Conservation (phyloP, 2,113 vertebrate species). For the Patagioenas fasciata region DNA sequence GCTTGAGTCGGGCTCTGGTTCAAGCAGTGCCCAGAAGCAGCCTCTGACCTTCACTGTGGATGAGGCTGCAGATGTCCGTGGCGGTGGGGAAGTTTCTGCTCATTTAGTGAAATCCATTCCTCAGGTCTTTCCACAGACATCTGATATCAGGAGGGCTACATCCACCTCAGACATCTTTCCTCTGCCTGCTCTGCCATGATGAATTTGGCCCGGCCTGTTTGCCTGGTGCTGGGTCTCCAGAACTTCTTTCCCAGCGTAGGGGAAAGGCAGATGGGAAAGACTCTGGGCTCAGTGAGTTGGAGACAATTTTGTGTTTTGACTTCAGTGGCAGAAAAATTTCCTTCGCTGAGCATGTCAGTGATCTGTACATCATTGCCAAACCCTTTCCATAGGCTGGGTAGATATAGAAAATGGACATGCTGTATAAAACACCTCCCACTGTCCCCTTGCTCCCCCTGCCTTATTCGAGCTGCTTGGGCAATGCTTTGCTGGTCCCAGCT, state of each 20-base stretch:
- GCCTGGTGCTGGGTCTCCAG: fast-evolving
- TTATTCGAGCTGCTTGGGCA: not conserved
- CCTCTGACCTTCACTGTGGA: fast-evolving
- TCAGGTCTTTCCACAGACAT: not conserved
- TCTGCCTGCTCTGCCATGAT: not conserved
- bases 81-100: not conserved
- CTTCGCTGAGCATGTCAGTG: not conserved
- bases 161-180: not conserved
- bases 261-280: not conserved
- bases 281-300: not conserved
- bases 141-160: not conserved
- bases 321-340: not conserved
- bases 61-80: not conserved
- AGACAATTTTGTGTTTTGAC: not conserved
- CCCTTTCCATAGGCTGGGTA: not conserved
- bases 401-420: not conserved
- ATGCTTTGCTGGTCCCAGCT: not conserved
- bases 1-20: not conserved
- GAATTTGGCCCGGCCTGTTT: not conserved
- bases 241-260: not conserved
- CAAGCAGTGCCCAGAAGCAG: not conserved
- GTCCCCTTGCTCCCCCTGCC: not conserved
- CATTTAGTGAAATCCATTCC: not conserved
- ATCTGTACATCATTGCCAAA: not conserved
- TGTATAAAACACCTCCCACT: not conserved